phyloP scores from a whole-genome alignment of 2,113 vertebrate genomes.

The Genyomyrus donnyi region DNA sequence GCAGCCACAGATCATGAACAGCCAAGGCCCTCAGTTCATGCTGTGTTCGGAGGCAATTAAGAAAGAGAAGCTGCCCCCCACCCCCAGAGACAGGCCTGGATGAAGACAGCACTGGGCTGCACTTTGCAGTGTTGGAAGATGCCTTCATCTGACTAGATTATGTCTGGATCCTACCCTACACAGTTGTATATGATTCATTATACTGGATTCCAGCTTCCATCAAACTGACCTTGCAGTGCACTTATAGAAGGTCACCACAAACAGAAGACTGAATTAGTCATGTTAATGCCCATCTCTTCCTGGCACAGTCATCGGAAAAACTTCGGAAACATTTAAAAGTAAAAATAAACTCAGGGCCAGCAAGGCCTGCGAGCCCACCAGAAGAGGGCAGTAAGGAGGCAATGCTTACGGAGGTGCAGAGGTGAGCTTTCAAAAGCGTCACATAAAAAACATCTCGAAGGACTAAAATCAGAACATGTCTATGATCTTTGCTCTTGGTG shows the following conservation, averaged over 20 bases:
- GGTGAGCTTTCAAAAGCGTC: background rate
- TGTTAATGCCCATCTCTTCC: background rate
- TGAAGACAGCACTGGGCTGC: background rate
- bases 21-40: background rate
- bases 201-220: background rate
- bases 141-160: background rate
- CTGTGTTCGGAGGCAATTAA: background rate
- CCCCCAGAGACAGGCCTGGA: background rate
- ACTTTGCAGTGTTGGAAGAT: background rate
- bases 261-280: background rate
- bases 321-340: background rate
- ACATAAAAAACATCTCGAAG: background rate
- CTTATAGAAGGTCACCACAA: background rate
- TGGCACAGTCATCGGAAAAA: background rate
- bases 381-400: background rate
- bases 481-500: background rate
- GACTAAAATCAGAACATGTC: background rate
- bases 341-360: background rate
- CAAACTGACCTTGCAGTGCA: background rate
- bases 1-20: background rate
- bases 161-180: background rate
- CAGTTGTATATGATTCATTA: too few species aligned
- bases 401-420: background rate
- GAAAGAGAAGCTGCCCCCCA: background rate
- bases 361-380: background rate